phyloP scores from a whole-genome alignment of 2,888 invertebrate genomes.

The Megamerina dolium region DNA sequence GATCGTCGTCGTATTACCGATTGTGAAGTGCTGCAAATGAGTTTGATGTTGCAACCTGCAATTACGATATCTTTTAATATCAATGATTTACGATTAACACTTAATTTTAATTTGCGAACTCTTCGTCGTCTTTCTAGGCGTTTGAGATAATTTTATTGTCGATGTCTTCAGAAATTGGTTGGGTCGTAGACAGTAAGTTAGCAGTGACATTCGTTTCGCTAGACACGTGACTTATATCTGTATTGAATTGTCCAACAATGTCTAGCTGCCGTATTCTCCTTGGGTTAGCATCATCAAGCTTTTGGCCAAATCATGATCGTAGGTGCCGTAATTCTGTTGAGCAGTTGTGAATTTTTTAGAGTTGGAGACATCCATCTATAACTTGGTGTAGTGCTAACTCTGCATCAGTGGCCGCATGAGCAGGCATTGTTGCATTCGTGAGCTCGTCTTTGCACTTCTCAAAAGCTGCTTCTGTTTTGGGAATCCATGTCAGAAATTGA shows the following conservation, averaged over 20 bases:
- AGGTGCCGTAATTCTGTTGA: slow-evolving; percentile 25
- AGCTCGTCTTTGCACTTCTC: slow-evolving; percentile 9
- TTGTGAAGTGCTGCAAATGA: too few species aligned
- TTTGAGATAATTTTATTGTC: slow-evolving; percentile 7
- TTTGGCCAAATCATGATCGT: slow-evolving; percentile 6
- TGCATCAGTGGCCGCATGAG: slow-evolving; percentile 7
- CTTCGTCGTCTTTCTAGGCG: slow-evolving; percentile 4
- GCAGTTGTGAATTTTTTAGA: slow-evolving; percentile 11
- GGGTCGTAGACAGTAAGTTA: background rate
- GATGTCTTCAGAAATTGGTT: slow-evolving; percentile 7
- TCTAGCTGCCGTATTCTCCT: slow-evolving; percentile 37
- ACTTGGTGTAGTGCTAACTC: slow-evolving; percentile 15
- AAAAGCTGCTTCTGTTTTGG: slow-evolving; percentile 12
- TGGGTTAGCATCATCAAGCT: background rate
- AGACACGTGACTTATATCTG: slow-evolving; percentile 6
- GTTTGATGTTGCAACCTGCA: too few species aligned
- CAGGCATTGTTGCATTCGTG: too few species aligned
- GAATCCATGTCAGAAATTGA: slow-evolving; percentile 11
- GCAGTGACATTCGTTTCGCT: background rate
- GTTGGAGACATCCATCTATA: slow-evolving; percentile 9
- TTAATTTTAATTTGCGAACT: too few species aligned
- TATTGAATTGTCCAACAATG: slow-evolving; percentile 21
- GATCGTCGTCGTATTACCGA: too few species aligned
- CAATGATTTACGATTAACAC: too few species aligned
- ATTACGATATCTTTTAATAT: too few species aligned